Evolutionary conservation across 2,113 vertebrate species (phyloP).

Genomic region (Sisor rabdophorus): DNA sequence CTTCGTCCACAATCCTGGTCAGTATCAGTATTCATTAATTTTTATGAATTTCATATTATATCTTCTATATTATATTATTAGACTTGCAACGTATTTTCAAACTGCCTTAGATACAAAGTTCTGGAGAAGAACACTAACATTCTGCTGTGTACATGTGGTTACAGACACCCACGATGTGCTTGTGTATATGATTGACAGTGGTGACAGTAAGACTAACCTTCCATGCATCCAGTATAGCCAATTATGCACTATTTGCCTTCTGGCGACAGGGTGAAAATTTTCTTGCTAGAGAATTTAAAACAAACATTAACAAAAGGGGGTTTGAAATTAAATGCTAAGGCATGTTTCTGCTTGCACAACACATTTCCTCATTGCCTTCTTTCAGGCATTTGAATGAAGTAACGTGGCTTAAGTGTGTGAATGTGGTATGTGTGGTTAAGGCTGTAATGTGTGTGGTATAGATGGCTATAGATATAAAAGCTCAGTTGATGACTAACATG

Average conservation of each 20-base stretch:
- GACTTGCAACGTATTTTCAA: neutral
- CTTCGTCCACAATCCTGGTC: no score
- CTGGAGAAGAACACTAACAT: neutral
- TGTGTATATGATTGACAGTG: neutral
- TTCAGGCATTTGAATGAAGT: neutral
- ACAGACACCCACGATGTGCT: slow-evolving; percentile 5
- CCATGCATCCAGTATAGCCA: neutral
- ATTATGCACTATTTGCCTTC: slow-evolving; percentile 21
- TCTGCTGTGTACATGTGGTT: slow-evolving; percentile 12
- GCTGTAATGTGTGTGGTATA: slow-evolving; percentile 14
- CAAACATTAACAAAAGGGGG: slow-evolving; percentile 6
- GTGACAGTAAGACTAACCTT: neutral
- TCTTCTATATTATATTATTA: neutral
- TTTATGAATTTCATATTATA: no score
- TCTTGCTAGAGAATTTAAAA: slow-evolving; percentile 2
- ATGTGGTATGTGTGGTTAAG: slow-evolving; percentile 21
- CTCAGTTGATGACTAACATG: slow-evolving; percentile 24
- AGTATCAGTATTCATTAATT: no score
- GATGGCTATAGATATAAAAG: slow-evolving; percentile 19
- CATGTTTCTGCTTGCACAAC: slow-evolving; percentile 2
- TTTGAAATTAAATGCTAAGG: slow-evolving; percentile 10
- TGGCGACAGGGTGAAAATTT: slow-evolving; percentile 18
- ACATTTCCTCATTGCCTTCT: slow-evolving; percentile 1
- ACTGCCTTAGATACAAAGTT: neutral
- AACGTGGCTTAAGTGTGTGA: slow-evolving; percentile 8